Evolutionary conservation across 2,113 vertebrate species (phyloP).

Genomic region (Cottus gobio): DNA sequence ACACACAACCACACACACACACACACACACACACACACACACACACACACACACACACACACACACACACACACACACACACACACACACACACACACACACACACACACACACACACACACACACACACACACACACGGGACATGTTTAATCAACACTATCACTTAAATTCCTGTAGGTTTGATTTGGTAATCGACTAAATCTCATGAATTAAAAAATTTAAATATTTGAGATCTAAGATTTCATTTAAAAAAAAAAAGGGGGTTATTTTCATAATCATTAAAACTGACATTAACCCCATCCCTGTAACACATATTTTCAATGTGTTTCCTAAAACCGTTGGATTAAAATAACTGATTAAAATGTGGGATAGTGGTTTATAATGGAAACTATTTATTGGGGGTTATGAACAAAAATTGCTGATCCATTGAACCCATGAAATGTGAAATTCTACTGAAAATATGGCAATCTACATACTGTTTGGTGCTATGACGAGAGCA

Average conservation of each 20-base stretch:
- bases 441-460: background rate
- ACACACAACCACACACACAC: too few relatives aligned
- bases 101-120: background rate
- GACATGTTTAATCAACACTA: background rate
- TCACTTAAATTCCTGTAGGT: background rate
- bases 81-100: background rate
- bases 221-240: constrained; percentile 3
- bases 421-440: constrained; percentile 1
- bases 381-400: constrained; percentile 6
- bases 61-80: background rate
- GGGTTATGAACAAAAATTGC: constrained; percentile 1
- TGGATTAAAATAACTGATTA: background rate
- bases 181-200: background rate
- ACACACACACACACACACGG: background rate
- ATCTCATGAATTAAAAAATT: constrained; percentile 3
- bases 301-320: constrained; percentile 6
- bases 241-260: background rate
- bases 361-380: background rate
- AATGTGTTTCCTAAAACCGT: constrained; percentile 1
- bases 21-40: too few relatives aligned
- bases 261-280: constrained; percentile 2
- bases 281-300: background rate
- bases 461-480: background rate
- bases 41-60: background rate
- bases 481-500: constrained; percentile 67